Evolutionary conservation across 2,113 vertebrate genomes (phyloP), one percentile per base, ranked within the genome.

Genomic region (Hydrochoerus hydrochaeris): DNA sequence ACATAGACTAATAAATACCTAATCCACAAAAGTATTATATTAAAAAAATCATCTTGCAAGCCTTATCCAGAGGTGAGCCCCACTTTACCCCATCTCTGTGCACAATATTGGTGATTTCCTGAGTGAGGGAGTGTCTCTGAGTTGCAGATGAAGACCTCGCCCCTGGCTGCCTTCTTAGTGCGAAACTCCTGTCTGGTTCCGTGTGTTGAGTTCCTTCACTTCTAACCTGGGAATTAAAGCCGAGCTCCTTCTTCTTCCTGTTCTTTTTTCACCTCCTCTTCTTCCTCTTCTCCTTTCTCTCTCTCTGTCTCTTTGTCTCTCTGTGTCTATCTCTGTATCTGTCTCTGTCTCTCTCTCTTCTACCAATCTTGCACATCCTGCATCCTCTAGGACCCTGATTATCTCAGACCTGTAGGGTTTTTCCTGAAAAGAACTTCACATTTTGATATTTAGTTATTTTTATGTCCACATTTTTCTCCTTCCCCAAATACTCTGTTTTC

Each of bases 381-480:
- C 35, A 46, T 82, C 87, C 17, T 1, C 10, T 10, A 87, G 62
- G 35, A 85, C 88, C 12, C 54, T 78, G 44, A 28, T 32, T 75
- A 22, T 62, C 9, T 83, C 52, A 78, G 12, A 57, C 2, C 26
- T 85, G 11, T 20, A 90, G 71, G 24, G 7, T 71, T 82, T 54
- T 85, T 91, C 82, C 73, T 94, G 28, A 86, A 93, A 93, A 93
- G 44, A 46, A 73, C 8, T 8, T 81, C 13, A 63, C 1, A 20
- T 63, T 90, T 94, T 87, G 54, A 88, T 85, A 62, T 94, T 86
- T 35, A 58, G 71, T 85, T 63, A 88, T 77, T 85, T 93, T 85
- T 82, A 24, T 52, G 26, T 52, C 30, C 13, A 54, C 10, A 7
- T 52, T 80, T 92, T 91, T 17, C 41, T 73, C 57, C 19, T 71